Evolutionary conservation across 1,140 invertebrate species (phyloP).

Genomic region (Listronotus bonariensis): DNA sequence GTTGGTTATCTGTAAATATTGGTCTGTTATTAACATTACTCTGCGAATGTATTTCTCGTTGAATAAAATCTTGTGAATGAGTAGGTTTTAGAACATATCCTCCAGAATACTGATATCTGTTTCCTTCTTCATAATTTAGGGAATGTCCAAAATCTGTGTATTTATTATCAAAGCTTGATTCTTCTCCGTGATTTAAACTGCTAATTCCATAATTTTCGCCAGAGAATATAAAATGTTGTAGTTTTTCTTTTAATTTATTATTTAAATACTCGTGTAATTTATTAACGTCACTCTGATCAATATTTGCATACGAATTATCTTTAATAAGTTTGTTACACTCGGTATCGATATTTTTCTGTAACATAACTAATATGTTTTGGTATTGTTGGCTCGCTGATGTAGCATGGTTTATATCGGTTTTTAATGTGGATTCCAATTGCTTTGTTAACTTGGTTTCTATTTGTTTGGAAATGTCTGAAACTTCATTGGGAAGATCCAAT

Average conservation of each 20-base stretch:
- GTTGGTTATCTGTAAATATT: no score
- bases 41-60: background rate
- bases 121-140: no score
- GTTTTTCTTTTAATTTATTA: background rate
- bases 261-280: background rate
- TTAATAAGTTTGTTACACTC: slow-evolving; percentile 4
- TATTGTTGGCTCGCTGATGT: background rate
- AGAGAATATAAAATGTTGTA: background rate
- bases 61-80: background rate
- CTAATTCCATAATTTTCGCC: background rate
- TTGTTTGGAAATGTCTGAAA: background rate
- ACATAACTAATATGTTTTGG: background rate
- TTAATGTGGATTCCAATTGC: slow-evolving; percentile 1
- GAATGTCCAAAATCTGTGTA: no score
- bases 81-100: background rate
- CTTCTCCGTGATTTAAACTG: no score
- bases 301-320: background rate
- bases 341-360: background rate
- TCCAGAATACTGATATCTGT: background rate
- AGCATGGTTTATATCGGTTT: background rate
- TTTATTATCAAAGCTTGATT: no score
- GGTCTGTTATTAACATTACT: background rate
- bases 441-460: background rate
- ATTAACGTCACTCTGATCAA: background rate
- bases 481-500: background rate